Evolutionary conservation across 2,797 vertebrate genomes (phyloP).

Genomic region (Cephalopachus bancanus): DNA sequence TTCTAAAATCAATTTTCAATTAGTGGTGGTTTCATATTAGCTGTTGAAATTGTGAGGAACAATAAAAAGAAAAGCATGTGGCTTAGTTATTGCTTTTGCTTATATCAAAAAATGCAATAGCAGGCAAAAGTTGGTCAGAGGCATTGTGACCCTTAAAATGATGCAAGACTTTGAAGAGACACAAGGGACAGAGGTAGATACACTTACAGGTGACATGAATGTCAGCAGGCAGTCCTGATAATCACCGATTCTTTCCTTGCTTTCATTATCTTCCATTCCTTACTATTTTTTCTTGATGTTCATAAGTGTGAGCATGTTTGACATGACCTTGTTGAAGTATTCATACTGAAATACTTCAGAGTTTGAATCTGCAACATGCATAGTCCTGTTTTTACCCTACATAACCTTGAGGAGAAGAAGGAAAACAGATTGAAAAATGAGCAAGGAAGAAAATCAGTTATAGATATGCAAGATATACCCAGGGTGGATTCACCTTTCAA

Average conservation of each 20-base stretch:
- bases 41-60: slow-evolving; percentile 84
- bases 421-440: neutral
- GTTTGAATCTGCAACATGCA: neutral
- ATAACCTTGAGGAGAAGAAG: neutral
- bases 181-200: neutral
- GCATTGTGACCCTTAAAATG: neutral
- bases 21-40: slow-evolving; percentile 84
- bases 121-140: slow-evolving; percentile 59
- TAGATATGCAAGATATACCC: neutral
- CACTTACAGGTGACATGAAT: neutral
- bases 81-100: slow-evolving; percentile 83
- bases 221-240: neutral
- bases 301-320: neutral
- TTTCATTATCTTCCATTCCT: neutral
- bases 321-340: neutral
- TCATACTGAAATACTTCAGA: neutral
- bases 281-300: neutral
- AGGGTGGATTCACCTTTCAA: neutral
- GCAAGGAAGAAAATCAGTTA: neutral
- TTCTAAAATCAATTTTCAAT: slow-evolving; percentile 89
- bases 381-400: neutral
- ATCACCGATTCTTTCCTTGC: neutral
- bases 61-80: slow-evolving; percentile 80
- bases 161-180: neutral
- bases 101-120: slow-evolving; percentile 76